Percentiles rank a stretch among this genome's conserved stretches.
These are phyloP conservation scores for Neoseiulus cucumeris DNA, from an alignment of 1,140 invertebrate genomes.

Conservation along the genomic window DNA sequence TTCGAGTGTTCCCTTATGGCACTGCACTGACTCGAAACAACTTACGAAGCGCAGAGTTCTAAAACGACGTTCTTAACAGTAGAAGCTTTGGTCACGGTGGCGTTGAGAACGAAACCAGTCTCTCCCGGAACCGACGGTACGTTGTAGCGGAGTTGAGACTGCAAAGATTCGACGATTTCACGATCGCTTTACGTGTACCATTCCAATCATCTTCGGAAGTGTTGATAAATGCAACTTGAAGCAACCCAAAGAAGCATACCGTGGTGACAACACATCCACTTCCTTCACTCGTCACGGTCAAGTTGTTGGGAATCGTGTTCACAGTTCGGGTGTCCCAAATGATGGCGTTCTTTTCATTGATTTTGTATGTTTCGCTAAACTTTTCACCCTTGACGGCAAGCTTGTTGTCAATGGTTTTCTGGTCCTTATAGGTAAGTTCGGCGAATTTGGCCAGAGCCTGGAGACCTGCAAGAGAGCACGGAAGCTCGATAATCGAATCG, in stretches of 20 bases:
- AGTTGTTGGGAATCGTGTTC: background rate
- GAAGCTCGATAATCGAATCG: too few species aligned
- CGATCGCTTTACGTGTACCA: too few species aligned
- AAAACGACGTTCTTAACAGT: background rate
- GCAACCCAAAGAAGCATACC: background rate
- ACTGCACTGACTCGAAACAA: background rate
- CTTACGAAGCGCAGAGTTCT: background rate
- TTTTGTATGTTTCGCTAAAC: background rate
- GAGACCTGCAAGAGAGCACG: background rate
- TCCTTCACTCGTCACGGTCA: background rate
- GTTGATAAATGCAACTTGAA: background rate
- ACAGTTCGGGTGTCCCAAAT: background rate
- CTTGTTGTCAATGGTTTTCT: background rate
- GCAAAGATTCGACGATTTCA: background rate
- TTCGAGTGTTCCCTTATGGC: too few species aligned
- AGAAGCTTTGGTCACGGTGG: background rate
- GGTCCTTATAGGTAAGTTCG: background rate
- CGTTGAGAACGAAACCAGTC: background rate
- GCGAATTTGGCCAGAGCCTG: background rate
- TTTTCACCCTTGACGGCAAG: background rate
- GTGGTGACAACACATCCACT: background rate
- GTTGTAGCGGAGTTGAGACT: constrained; percentile 9
- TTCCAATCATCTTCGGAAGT: too few species aligned
- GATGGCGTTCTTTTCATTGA: background rate
- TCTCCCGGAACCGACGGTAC: background rate